phyloP scores from a whole-genome alignment of 2,888 invertebrate genomes.

The Cylindroiulus punctatus region DNA sequence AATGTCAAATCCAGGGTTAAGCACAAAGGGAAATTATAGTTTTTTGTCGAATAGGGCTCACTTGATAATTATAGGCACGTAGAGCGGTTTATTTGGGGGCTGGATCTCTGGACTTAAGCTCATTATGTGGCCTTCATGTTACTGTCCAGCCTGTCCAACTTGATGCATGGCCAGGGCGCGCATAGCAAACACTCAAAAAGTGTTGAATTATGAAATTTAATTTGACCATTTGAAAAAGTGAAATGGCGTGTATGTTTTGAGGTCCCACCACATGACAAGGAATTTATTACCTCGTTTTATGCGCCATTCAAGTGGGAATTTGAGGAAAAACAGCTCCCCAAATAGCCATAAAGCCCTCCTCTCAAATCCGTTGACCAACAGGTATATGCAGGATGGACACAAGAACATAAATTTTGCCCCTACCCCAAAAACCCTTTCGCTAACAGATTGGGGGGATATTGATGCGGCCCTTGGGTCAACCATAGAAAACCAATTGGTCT shows the following conservation, averaged over 20 bases:
- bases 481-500: slow-evolving; percentile 16
- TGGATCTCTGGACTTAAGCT: not conserved
- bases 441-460: not conserved
- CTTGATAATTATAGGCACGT: slow-evolving; percentile 42
- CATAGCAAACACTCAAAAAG: slow-evolving; percentile 16
- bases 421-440: not conserved
- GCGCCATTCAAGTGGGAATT: not conserved
- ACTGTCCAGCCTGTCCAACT: not conserved
- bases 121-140: not conserved
- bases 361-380: slow-evolving; percentile 32
- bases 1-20: not conserved
- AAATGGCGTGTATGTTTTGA: not conserved
- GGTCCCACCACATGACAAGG: not conserved
- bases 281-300: slow-evolving; percentile 23
- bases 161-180: slow-evolving; percentile 39
- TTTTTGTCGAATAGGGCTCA: not conserved
- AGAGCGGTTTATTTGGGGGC: not conserved
- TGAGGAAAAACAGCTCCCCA: slow-evolving; percentile 3
- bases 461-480: slow-evolving; percentile 24
- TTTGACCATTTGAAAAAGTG: slow-evolving; percentile 23
- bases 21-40: slow-evolving; percentile 28
- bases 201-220: slow-evolving; percentile 42
- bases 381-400: not conserved
- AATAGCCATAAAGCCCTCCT: slow-evolving; percentile 13
- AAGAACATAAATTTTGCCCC: not conserved